Evolutionary conservation across 2,797 vertebrate genomes (phyloP), one percentile per base, ranked within the genome.

Genomic region (Cheirogaleus major): DNA sequence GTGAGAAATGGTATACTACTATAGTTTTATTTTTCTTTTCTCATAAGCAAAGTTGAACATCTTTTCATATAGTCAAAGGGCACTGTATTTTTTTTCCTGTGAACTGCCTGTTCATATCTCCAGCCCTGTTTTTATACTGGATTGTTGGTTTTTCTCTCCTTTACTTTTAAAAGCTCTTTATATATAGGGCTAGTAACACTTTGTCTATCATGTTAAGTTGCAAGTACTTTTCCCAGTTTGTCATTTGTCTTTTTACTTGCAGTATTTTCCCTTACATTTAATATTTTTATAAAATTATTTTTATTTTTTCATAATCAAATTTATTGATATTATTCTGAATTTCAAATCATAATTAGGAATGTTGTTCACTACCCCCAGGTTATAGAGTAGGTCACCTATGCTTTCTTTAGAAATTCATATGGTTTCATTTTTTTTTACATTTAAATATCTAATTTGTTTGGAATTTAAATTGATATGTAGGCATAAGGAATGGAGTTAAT

Each of bases 371-470:
- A 30, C 30, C 76, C 22, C 17, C 43, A 95, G 12, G 20, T 85
- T 82, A 57, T 55, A 93, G 70, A 70, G 17, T 59, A 93, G 91
- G 87, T 95, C 8, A 82, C 48, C 38, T 85, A 3, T 81, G 35
- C 38, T 94, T 96, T 95, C 41, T 92, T 45, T 61, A 96, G 79
- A 35, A 78, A 83, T 14, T 92, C 72, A 0, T 18, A n/a, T 93
- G 20, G 35, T 86, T 96, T 91, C 10, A 30, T 67, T 95, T 91
- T 45, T 91, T 45, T 84, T 89, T 61, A 79, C 17, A 89, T 95
- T 96, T 95, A 89, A 93, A 93, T 75, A 55, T 69, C 27, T 92
- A 22, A 50, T 86, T 95, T 93, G 41, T 95, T 93, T 95, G 43
- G 55, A 95, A 76, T 95, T 96, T 94, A 79, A 89, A 50, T 55